Conservation (phyloP, 2,113 vertebrate species). For the Toxostoma redivivum region DNA sequence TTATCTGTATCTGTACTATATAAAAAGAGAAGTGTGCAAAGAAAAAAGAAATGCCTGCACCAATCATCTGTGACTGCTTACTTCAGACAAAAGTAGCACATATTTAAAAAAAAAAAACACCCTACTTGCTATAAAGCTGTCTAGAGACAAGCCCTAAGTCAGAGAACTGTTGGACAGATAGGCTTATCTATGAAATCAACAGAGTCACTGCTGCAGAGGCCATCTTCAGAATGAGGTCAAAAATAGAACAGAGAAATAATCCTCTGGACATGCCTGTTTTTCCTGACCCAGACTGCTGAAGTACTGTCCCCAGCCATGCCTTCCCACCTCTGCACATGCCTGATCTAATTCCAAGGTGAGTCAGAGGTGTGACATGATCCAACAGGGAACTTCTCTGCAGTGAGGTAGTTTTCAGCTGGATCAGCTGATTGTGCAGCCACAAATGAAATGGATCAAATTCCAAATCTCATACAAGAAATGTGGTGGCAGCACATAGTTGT, state of each 20-base stretch:
- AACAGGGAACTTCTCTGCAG: neutral
- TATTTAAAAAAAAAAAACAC: neutral
- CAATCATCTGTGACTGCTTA: neutral
- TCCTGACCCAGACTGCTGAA: neutral
- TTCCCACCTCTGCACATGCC: neutral
- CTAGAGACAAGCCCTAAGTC: neutral
- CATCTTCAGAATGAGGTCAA: neutral
- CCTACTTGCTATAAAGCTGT: neutral
- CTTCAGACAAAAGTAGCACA: neutral
- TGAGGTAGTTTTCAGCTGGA: neutral
- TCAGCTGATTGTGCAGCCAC: constrained; percentile 3
- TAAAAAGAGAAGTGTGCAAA: neutral
- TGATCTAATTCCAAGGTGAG: constrained; percentile 19
- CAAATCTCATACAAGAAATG: neutral
- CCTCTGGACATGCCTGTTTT: neutral
- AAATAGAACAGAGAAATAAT: constrained; percentile 22
- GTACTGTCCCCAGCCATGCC: neutral
- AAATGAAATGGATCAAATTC: constrained; percentile 23
- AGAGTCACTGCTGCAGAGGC: neutral
- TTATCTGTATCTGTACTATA: neutral
- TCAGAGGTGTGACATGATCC: neutral
- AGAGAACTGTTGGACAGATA: neutral
- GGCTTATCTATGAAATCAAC: neutral
- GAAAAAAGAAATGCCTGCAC: neutral
- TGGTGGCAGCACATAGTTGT: constrained; percentile 31